Evolutionary conservation across 2,888 invertebrate species (phyloP), one percentile per base, ranked within the genome.

Genomic region (Hedychridium roseum): DNA sequence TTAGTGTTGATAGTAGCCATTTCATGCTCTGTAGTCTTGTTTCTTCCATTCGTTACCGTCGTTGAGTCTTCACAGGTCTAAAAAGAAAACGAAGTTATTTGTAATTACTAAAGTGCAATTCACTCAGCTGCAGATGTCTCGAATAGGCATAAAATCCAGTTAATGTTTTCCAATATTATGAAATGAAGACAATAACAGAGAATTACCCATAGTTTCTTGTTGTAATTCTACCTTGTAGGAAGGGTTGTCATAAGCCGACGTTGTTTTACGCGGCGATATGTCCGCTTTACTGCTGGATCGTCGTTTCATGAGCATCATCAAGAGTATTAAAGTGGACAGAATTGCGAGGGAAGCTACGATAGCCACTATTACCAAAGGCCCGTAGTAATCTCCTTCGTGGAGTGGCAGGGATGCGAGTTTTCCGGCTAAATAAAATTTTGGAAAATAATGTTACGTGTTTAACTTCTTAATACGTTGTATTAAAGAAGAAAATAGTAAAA

Each of bases 201-300:
- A 74, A 76, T 81, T 84, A 92, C 92, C 91, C 91, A 92, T 92
- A 71, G 92, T 92, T 83, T 92, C 92, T 82, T 92, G 92, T 81
- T 92, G 92, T 79, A 92, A 87, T 82, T 92, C 92, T 78, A 94
- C 91, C 86, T 94, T 94, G 83, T 94, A 94, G 70, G 93, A 92
- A 34, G 94, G 94, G 81, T 94, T 94, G 79, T 94, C 94, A 74
- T 94, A 94, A 32, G 92, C 91, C n/a, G 92, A 91, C 39, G 92
- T 91, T 61, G 86, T 88, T 74, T 92, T 91, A 58, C 91, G 86
- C 36, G 92, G 86, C 62, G 92, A 92, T 72, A 92, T 92, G 55
- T 92, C 89, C 71, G 89, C 85, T 76, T 88, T 88, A 73, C 81
- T 70, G 84, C 84, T 44, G 77, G 82, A 68, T 80, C 84, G 87